Percentiles rank a stretch among this genome's conserved stretches.
Evolutionary conservation across 2,113 vertebrate species (phyloP).

Genomic region (Crotalus viridis): DNA sequence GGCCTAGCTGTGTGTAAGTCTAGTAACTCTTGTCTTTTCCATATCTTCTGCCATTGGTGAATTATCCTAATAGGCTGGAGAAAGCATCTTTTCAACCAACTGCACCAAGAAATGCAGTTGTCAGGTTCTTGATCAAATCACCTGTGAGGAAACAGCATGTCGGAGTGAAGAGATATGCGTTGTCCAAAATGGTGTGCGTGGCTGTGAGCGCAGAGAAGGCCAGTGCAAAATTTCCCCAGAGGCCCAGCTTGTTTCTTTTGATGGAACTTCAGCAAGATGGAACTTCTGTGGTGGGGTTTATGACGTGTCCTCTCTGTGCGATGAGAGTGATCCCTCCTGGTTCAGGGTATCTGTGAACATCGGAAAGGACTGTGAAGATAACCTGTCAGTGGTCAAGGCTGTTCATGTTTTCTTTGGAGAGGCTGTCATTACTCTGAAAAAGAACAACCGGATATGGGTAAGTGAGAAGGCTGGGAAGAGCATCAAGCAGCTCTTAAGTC

Average conservation of each 20-base stretch:
- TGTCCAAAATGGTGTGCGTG: conserved; percentile 33
- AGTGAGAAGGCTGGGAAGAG: conserved; percentile 16
- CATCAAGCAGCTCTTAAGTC: not conserved
- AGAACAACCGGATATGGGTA: conserved; percentile 54
- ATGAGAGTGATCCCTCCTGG: conserved; percentile 30
- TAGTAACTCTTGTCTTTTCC: not conserved
- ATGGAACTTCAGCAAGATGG: conserved; percentile 19
- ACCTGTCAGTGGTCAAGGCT: not conserved
- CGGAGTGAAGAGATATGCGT: conserved; percentile 6
- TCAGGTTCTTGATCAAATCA: not conserved
- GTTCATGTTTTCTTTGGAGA: conserved; percentile 34
- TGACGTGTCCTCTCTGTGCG: conserved; percentile 55
- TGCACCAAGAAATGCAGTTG: conserved; percentile 56
- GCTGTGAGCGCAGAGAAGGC: conserved; percentile 32
- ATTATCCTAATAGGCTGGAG: conserved; percentile 29
- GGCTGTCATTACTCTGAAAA: conserved; percentile 45
- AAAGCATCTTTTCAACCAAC: conserved; percentile 43
- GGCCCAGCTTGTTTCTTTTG: conserved; percentile 52
- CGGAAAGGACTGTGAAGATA: not conserved
- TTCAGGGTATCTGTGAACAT: conserved; percentile 56
- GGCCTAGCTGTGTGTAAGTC: not conserved
- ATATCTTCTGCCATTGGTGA: not conserved
- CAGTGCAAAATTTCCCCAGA: conserved; percentile 49
- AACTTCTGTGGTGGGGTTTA: conserved; percentile 43
- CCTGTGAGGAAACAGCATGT: conserved; percentile 41